Conservation (phyloP, 2,113 vertebrate genomes). For the Cyphomyrus plagiostoma region DNA sequence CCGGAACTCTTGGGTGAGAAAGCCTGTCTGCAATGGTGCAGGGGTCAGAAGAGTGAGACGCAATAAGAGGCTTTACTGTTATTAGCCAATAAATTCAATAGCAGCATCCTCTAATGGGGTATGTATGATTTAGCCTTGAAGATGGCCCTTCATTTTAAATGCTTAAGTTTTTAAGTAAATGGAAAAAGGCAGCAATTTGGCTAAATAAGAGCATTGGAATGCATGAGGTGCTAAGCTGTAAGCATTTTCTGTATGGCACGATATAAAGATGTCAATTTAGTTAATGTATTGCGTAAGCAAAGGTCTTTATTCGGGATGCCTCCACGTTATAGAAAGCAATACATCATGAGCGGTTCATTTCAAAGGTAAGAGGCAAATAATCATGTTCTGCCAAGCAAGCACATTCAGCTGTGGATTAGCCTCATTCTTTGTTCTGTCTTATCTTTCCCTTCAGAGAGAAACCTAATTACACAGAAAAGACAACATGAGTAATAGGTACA, state of each 20-base stretch:
- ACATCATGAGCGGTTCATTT: slow-evolving; percentile 1
- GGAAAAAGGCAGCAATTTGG: background rate
- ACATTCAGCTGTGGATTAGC: slow-evolving; percentile 1
- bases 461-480: slow-evolving; percentile 10
- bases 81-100: background rate
- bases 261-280: slow-evolving; percentile 9
- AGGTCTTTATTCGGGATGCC: slow-evolving; percentile 8
- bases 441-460: slow-evolving; percentile 11
- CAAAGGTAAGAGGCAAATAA: slow-evolving; percentile 13
- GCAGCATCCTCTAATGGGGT: background rate
- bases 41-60: background rate
- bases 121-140: background rate
- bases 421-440: slow-evolving; percentile 9
- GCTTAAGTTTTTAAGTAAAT: background rate
- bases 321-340: background rate
- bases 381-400: background rate
- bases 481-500: slow-evolving; percentile 5
- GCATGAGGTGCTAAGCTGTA: background rate
- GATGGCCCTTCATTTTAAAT: background rate
- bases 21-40: background rate
- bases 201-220: background rate
- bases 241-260: background rate
- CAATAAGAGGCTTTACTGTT: background rate
- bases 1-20: background rate
- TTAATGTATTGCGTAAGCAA: background rate